phyloP scores from a whole-genome alignment of 2,113 vertebrate genomes.

The Dinomys branickii region DNA sequence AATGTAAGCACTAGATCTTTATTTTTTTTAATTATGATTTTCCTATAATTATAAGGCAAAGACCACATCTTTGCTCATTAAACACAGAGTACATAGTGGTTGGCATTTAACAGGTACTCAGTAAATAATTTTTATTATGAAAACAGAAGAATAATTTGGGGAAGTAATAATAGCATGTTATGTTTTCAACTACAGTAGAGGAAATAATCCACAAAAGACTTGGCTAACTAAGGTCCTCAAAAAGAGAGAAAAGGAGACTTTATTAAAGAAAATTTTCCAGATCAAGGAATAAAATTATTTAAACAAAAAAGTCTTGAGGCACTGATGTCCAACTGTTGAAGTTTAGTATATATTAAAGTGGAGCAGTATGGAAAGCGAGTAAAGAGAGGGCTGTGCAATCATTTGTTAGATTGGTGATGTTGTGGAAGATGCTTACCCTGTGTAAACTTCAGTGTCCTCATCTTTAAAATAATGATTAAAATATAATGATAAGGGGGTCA shows the following conservation, averaged over 20 bases:
- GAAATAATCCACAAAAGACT: not conserved
- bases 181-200: not conserved
- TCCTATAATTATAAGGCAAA: not conserved
- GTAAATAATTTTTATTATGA: not conserved
- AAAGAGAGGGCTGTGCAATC: not conserved
- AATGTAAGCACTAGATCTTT: not conserved
- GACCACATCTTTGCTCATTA: not conserved
- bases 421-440: not conserved
- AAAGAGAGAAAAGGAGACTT: not conserved
- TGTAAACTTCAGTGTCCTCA: not conserved
- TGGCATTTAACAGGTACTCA: not conserved
- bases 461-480: constrained; percentile 17
- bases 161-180: not conserved
- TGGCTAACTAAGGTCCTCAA: not conserved
- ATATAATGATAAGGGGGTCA: not conserved
- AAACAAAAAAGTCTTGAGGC: not conserved
- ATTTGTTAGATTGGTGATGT: not conserved
- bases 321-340: not conserved
- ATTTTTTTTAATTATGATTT: not conserved
- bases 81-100: not conserved
- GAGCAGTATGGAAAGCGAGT: not conserved
- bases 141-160: not conserved
- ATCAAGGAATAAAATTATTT: not conserved
- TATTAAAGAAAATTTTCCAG: not conserved
- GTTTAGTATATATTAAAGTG: not conserved